phyloP scores from a whole-genome alignment of 2,888 invertebrate genomes.

The Euplexia lucipara region DNA sequence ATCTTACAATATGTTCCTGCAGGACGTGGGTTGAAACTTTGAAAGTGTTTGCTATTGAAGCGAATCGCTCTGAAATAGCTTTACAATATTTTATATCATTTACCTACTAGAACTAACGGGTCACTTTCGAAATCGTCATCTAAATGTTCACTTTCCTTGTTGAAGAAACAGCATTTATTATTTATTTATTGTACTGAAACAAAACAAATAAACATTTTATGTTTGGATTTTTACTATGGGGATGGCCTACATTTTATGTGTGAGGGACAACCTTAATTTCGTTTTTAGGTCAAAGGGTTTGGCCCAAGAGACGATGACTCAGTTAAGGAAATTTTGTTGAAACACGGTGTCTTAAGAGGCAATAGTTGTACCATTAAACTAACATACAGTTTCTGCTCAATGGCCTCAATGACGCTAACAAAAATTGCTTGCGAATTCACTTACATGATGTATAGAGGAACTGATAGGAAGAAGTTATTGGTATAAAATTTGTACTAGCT shows the following conservation, averaged over 20 bases:
- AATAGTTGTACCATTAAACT: not conserved
- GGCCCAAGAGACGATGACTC: conserved; percentile 51
- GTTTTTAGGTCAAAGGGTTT: conserved; percentile 64
- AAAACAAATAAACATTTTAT: conserved; percentile 22
- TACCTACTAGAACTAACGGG: not conserved
- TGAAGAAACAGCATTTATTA: conserved; percentile 14
- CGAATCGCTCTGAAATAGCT: not conserved
- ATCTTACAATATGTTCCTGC: not conserved
- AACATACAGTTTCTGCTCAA: conserved; percentile 13
- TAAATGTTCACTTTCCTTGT: not conserved
- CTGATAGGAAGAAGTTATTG: too few species aligned
- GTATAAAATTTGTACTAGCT: not conserved
- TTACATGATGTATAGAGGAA: not conserved
- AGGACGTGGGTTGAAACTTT: not conserved
- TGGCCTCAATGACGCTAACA: not conserved
- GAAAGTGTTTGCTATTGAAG: conserved; percentile 8
- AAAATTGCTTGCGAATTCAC: not conserved
- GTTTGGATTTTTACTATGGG: conserved; percentile 42
- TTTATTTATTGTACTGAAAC: conserved; percentile 31
- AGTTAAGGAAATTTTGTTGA: conserved; percentile 29
- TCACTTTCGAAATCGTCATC: not conserved
- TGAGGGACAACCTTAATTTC: conserved; percentile 48
- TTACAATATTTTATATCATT: not conserved
- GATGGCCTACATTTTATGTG: conserved; percentile 41
- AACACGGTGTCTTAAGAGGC: not conserved